Percentiles rank a stretch among this genome's conserved stretches.
These are phyloP conservation scores for Centruroides sculpturatus DNA, from an alignment of 1,140 invertebrate genomes.

Conservation along the genomic window DNA sequence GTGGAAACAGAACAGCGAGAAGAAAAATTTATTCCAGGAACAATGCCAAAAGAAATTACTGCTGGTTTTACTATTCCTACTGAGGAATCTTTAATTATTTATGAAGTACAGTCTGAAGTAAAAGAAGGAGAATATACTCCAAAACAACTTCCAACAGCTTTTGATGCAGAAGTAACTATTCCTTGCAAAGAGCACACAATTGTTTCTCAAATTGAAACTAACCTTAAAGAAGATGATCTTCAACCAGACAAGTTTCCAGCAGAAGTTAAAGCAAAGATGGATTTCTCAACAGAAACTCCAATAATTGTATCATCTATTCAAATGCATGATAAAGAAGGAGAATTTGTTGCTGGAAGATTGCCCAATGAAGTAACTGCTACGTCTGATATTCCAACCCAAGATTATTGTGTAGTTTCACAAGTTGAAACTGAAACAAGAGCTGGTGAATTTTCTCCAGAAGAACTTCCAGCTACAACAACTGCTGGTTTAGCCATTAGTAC, in stretches of 20 bases:
- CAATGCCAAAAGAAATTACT: conserved; percentile 3
- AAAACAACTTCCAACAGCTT: conserved; percentile 2
- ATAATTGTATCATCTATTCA: conserved; percentile 11
- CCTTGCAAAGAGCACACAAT: conserved; percentile 13
- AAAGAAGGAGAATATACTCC: conserved; percentile 12
- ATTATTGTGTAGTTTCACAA: conserved; percentile 15
- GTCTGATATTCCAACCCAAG: conserved; percentile 13
- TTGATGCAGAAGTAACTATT: conserved; percentile 3
- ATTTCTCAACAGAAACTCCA: conserved; percentile 12
- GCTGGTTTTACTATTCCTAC: conserved; percentile 5
- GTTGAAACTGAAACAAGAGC: conserved; percentile 16
- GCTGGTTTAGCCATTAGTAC: not conserved
- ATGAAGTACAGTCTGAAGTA: conserved; percentile 5
- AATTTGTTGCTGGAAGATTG: conserved; percentile 2
- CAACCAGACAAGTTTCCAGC: conserved; percentile 4
- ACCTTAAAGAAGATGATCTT: conserved; percentile 12
- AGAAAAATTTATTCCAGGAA: not conserved
- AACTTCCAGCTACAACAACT: conserved; percentile 7
- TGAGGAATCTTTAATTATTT: conserved; percentile 11
- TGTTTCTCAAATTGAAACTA: conserved; percentile 13
- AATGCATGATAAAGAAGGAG: conserved; percentile 7
- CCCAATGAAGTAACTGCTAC: conserved; percentile 2
- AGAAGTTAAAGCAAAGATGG: not conserved
- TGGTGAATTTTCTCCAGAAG: conserved; percentile 10
- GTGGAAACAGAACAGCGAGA: conserved; percentile 10